Conservation (phyloP, 2,113 vertebrate genomes). For the Nycticebus coucang region DNA sequence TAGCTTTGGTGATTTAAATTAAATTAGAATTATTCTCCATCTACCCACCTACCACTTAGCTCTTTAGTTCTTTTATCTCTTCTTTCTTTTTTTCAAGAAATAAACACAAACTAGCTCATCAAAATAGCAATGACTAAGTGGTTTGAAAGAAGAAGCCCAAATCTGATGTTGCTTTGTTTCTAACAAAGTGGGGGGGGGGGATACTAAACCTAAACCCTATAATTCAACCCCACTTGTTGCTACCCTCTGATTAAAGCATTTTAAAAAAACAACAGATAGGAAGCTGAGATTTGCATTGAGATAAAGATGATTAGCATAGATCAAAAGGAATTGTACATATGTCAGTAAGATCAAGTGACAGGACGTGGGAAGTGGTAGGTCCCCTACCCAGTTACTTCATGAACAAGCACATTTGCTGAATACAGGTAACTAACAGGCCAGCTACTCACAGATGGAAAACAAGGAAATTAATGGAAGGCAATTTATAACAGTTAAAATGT, state of each 20-base stretch:
- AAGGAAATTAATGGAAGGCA: slow-evolving; percentile 74
- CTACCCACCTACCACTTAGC: slow-evolving; percentile 38
- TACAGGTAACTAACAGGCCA: slow-evolving; percentile 46
- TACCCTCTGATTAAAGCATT: slow-evolving; percentile 84
- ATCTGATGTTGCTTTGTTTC: slow-evolving; percentile 71
- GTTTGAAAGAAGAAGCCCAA: slow-evolving; percentile 67
- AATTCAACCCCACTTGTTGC: slow-evolving; percentile 81
- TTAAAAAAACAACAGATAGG: slow-evolving; percentile 78
- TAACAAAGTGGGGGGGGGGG: slow-evolving; percentile 8
- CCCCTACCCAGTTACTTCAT: slow-evolving; percentile 78
- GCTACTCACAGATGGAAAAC: slow-evolving; percentile 46
- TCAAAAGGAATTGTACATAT: slow-evolving; percentile 79
- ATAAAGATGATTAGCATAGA: slow-evolving; percentile 81
- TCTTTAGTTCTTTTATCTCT: neutral
- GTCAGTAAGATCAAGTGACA: slow-evolving; percentile 82
- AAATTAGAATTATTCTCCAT: slow-evolving; percentile 78
- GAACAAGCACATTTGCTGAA: slow-evolving; percentile 63
- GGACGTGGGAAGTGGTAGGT: slow-evolving; percentile 77
- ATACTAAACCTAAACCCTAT: slow-evolving; percentile 60
- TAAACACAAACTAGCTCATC: slow-evolving; percentile 77
- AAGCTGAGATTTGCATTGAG: slow-evolving; percentile 81
- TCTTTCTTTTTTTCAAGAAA: slow-evolving; percentile 66
- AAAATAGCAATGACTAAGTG: slow-evolving; percentile 74
- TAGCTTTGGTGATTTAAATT: slow-evolving; percentile 73
- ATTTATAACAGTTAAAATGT: slow-evolving; percentile 59